Evolutionary conservation across 2,113 vertebrate genomes (phyloP).

Genomic region (Vicugna pacos): DNA sequence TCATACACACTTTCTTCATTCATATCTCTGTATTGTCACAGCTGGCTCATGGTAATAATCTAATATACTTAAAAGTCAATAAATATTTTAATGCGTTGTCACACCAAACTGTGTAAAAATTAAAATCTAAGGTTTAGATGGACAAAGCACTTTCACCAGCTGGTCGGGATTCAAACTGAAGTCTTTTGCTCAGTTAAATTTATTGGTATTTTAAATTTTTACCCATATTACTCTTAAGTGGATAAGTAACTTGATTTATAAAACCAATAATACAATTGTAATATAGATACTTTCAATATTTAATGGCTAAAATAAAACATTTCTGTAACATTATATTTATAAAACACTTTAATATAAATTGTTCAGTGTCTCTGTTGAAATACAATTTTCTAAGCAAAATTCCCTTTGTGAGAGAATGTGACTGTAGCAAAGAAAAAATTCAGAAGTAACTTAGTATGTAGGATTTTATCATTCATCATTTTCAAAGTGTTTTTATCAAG

Average conservation of each 20-base stretch:
- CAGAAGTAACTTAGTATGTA: background rate
- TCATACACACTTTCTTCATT: background rate
- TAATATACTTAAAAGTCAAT: background rate
- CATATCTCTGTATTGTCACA: background rate
- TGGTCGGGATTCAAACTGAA: background rate
- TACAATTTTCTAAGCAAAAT: background rate
- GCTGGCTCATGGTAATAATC: background rate
- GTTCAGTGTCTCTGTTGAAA: background rate
- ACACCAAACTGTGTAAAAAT: background rate
- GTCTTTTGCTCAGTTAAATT: background rate
- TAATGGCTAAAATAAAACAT: background rate
- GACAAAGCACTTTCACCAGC: background rate
- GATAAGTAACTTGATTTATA: background rate
- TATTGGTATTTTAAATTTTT: background rate
- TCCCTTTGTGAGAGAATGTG: background rate
- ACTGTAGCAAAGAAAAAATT: background rate
- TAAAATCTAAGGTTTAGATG: background rate
- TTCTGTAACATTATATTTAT: background rate
- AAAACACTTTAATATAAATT: background rate
- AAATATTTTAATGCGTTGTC: background rate
- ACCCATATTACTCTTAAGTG: background rate
- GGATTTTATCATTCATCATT: background rate
- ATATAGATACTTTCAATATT: background rate
- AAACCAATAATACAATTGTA: constrained; percentile 2
- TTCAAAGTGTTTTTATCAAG: background rate